Base-by-base conservation (phyloP, 2,888 invertebrate genomes). In the Rhamnusium bicolor region DNA sequence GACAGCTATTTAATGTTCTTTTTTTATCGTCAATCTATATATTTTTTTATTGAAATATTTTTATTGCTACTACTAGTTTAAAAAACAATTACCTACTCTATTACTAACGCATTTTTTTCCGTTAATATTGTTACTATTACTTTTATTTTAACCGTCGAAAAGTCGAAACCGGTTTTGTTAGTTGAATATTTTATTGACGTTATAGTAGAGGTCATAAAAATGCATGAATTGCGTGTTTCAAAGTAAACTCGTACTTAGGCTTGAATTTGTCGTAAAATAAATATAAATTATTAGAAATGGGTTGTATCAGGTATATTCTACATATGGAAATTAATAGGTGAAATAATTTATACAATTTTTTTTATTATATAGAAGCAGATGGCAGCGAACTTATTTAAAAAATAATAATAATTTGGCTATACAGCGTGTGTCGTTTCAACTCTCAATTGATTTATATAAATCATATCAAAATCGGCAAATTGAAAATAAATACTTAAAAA, bases 161-260 rank as follows among this genome's bases (percentile, higher is more conserved):
- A 49, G 27, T 24, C 51, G 27, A 47, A 63, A 63, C 63, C 27
- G 10, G 63, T 63, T 63, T 51, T 14, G 2, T 21, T 62, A 21
- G 27, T 51, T 49, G 24, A 27, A 27, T 29, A 19, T 40, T 40
- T 7, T 21, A 46, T 47, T 4, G 49, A 21, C 16, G 24, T 24
- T 63, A 63, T 14, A 7, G 49, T 16, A 12, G 61, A 24, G 51
- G 63, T 49, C 63, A 51, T 49, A 63, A 63, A 19, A 63, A 51
- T 27, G 49, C 49, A 63, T 63, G 49, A 63, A 63, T 49, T 40
- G 32, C 40, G 32, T 61, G 40, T 61, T 46, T 60, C 18, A 18
- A 60, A 60, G 40, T 32, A n/a, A 40, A 40, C 27, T 40, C 40
- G 40, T n/a, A 24, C 54, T 19, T 54, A 54, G n/a, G 24, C n/a